Conservation (phyloP, 2,113 vertebrate genomes). For the Melospiza melodia region DNA sequence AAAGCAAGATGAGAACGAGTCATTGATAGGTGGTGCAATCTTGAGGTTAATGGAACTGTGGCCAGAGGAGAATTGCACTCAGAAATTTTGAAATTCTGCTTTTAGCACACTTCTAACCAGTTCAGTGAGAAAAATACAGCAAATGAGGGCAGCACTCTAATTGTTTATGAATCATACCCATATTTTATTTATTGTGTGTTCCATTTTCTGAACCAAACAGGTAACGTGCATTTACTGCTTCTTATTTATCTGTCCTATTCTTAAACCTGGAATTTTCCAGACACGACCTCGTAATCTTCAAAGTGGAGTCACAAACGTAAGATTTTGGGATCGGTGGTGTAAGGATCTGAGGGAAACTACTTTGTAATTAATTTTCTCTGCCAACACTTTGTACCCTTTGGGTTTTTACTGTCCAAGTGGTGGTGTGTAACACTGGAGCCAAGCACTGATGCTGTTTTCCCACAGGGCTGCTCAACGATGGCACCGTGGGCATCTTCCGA, state of each 20-base stretch:
- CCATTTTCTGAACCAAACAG: background rate
- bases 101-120: background rate
- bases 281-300: background rate
- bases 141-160: background rate
- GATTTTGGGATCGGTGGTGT: background rate
- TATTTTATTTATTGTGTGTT: background rate
- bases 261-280: background rate
- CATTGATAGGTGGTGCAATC: background rate
- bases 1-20: background rate
- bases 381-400: background rate
- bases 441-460: conserved; percentile 24
- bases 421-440: background rate
- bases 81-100: background rate
- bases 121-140: background rate
- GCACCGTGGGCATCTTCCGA: conserved; percentile 93
- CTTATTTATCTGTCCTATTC: background rate
- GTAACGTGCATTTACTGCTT: background rate
- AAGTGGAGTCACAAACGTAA: background rate
- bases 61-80: background rate
- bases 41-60: background rate
- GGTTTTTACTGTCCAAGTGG: background rate
- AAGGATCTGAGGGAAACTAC: background rate
- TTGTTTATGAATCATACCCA: background rate
- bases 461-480: conserved; percentile 93
- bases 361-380: background rate